A percentile compares a stretch with the other conserved stretches of the same genome.
These are phyloP conservation scores for Meiosimyza platycephala DNA, from an alignment of 2,888 invertebrate genomes.

Conservation along the genomic window DNA sequence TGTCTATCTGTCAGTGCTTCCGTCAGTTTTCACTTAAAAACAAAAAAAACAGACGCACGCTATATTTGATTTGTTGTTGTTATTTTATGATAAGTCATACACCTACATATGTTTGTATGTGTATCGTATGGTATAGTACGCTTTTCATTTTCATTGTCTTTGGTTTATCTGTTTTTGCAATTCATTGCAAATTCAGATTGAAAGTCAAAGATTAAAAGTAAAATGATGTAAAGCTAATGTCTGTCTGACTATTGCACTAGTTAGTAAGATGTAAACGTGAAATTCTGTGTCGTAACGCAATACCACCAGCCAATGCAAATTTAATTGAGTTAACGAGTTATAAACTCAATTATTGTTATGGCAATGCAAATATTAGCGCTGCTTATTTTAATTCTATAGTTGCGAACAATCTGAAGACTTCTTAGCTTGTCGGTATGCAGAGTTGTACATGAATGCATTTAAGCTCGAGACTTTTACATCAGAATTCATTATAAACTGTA, in stretches of 20 bases:
- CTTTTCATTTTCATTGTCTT: too few species aligned
- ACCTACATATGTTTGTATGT: too few species aligned
- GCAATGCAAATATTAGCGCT: slow-evolving; percentile 19
- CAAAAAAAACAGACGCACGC: not conserved
- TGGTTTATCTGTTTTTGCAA: slow-evolving; percentile 4
- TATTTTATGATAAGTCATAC: too few species aligned
- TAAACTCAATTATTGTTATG: not conserved
- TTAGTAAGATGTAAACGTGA: slow-evolving; percentile 20
- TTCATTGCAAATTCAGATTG: slow-evolving; percentile 17
- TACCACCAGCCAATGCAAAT: not conserved
- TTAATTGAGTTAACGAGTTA: slow-evolving; percentile 17
- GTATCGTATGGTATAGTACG: too few species aligned
- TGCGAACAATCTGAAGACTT: too few species aligned
- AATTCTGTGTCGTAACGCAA: not conserved
- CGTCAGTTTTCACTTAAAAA: slow-evolving; percentile 7
- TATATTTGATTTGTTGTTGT: too few species aligned
- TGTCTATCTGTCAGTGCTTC: not conserved
- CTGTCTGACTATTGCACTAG: not conserved
- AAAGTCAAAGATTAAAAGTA: slow-evolving; percentile 26
- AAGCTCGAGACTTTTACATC: too few species aligned
- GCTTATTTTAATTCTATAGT: not conserved
- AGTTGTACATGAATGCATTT: too few species aligned
- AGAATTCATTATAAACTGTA: too few species aligned
- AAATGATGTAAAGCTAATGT: not conserved
- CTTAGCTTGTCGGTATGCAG: too few species aligned